These are phyloP conservation scores for Tigriopus californicus DNA, from an alignment of 2,888 invertebrate species.

Conservation along the genomic window DNA sequence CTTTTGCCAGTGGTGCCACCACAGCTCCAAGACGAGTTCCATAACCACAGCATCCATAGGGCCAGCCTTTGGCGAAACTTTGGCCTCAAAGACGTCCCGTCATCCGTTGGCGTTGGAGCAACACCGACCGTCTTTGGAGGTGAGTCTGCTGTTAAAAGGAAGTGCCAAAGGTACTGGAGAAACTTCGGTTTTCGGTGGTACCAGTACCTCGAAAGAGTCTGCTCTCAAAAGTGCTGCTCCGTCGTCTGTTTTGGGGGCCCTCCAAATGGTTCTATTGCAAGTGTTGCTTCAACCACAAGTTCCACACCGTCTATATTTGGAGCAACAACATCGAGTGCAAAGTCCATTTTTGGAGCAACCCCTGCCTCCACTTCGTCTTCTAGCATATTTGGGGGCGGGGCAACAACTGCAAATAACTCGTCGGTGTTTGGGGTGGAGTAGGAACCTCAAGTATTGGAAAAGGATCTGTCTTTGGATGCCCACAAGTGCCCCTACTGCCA, in stretches of 20 bases:
- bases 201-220: background rate
- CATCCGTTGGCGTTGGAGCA: background rate
- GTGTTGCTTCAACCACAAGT: no score
- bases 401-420: background rate
- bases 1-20: background rate
- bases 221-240: background rate
- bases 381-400: conserved; percentile 9
- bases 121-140: background rate
- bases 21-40: background rate
- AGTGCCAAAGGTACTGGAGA: background rate
- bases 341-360: background rate
- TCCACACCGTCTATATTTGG: background rate
- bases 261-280: background rate
- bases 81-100: background rate
- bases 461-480: conserved; percentile 5
- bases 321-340: background rate
- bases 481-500: background rate
- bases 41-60: background rate
- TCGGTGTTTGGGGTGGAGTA: conserved; percentile 4
- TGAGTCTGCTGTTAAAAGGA: background rate
- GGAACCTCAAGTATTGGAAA: conserved; percentile 1
- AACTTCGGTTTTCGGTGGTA: background rate
- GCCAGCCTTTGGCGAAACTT: background rate
- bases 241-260: conserved; percentile 11
- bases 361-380: background rate